A percentile compares a stretch with the other conserved stretches of the same genome.
Evolutionary conservation across 2,113 vertebrate genomes (phyloP).

Genomic region (Rhadina sibilatrix): DNA sequence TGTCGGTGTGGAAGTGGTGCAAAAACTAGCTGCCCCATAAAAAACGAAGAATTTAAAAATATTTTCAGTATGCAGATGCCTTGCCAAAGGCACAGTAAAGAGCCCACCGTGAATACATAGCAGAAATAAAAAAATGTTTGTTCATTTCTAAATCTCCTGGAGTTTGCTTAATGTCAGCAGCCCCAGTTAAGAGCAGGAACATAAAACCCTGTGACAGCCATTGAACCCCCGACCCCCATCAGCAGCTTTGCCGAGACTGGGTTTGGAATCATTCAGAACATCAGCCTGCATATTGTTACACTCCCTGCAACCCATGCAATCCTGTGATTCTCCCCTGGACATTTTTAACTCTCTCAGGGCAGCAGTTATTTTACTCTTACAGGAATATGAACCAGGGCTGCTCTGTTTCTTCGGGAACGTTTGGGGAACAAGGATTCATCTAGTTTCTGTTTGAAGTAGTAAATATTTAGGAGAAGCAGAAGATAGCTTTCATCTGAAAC

Average conservation of each 20-base stretch:
- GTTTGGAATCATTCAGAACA: background rate
- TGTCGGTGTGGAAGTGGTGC: background rate
- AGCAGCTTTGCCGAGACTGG: background rate
- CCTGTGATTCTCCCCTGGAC: background rate
- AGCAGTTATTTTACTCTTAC: background rate
- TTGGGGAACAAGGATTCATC: background rate
- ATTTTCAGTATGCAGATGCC: conserved; percentile 6
- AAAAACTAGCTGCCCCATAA: background rate
- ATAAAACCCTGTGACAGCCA: conserved; percentile 27
- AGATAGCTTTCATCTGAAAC: background rate
- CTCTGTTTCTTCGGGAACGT: background rate
- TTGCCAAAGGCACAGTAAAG: conserved; percentile 2
- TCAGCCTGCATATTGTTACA: conserved; percentile 32
- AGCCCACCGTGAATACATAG: background rate
- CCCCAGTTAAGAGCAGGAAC: background rate
- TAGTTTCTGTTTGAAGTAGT: background rate
- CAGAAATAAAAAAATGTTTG: conserved; percentile 8
- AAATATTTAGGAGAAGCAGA: background rate
- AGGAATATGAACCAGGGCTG: background rate
- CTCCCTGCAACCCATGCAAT: conserved; percentile 35
- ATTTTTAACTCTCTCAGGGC: conserved; percentile 17
- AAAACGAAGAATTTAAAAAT: background rate
- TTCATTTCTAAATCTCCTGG: conserved; percentile 40
- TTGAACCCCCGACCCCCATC: background rate
- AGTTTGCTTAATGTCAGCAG: conserved; percentile 48